A percentile compares a stretch with the other conserved stretches of the same genome.
These are phyloP conservation scores for Cecropterus lyciades DNA, from an alignment of 1,140 invertebrate species.

Conservation along the genomic window DNA sequence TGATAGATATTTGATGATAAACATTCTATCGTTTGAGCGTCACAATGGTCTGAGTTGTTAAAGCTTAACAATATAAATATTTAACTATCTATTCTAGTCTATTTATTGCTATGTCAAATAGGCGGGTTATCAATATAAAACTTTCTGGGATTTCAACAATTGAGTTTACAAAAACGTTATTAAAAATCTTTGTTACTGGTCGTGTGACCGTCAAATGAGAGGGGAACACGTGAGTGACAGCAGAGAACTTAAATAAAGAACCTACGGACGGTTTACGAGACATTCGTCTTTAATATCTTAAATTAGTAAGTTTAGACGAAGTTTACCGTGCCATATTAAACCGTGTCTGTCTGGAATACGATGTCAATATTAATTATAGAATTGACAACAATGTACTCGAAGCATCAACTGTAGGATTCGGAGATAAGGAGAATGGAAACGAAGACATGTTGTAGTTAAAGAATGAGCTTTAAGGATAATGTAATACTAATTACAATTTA, in stretches of 20 bases:
- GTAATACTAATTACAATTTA: slow-evolving; percentile 51
- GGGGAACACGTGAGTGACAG: slow-evolving; percentile 36
- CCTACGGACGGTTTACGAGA: slow-evolving; percentile 68
- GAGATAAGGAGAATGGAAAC: slow-evolving; percentile 21
- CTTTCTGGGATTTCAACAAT: slow-evolving; percentile 69
- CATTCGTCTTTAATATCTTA: slow-evolving; percentile 46
- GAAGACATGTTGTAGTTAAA: slow-evolving; percentile 16
- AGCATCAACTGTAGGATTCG: slow-evolving; percentile 29
- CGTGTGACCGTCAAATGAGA: slow-evolving; percentile 15
- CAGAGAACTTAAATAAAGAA: slow-evolving; percentile 39
- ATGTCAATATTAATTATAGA: slow-evolving; percentile 22
- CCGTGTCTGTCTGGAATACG: slow-evolving; percentile 43
- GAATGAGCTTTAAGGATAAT: slow-evolving; percentile 40
- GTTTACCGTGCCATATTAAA: slow-evolving; percentile 45
- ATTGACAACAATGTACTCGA: slow-evolving; percentile 30
- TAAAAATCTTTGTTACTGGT: slow-evolving; percentile 18
- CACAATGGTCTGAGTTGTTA: slow-evolving; percentile 59
- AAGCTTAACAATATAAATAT: slow-evolving; percentile 75
- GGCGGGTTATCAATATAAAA: slow-evolving; percentile 78
- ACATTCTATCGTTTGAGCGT: slow-evolving; percentile 52
- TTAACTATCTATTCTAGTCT: slow-evolving; percentile 78
- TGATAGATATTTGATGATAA: slow-evolving; percentile 35
- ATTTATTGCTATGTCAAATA: slow-evolving; percentile 83
- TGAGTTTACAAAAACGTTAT: slow-evolving; percentile 52
- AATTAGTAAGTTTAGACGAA: slow-evolving; percentile 31